Conservation (phyloP, 2,113 vertebrate genomes). For the Cyanistes caeruleus region DNA sequence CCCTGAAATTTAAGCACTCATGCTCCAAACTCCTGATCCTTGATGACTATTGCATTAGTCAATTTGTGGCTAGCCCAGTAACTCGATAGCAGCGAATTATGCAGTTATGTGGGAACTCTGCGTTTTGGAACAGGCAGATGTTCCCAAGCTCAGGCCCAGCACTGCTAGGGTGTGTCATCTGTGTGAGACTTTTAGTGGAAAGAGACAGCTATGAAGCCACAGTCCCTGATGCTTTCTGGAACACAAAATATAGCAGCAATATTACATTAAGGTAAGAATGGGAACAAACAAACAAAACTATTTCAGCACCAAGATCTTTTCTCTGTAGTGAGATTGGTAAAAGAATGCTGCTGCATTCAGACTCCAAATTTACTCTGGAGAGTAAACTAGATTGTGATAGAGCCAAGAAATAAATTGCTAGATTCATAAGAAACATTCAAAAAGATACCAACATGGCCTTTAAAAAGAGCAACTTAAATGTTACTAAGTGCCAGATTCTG, state of each 20-base stretch:
- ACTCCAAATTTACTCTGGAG: background rate
- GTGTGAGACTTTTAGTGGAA: background rate
- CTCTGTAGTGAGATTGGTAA: background rate
- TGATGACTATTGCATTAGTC: slow-evolving; percentile 45
- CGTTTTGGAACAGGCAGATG: slow-evolving; percentile 68
- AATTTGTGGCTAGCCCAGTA: slow-evolving; percentile 66
- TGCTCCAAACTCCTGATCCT: slow-evolving; percentile 2
- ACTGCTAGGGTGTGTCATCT: slow-evolving; percentile 60
- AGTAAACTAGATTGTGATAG: background rate
- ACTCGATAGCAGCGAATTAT: slow-evolving; percentile 60
- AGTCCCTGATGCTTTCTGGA: background rate
- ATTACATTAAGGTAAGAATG: background rate
- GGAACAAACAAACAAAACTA: background rate
- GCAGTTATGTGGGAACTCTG: slow-evolving; percentile 74
- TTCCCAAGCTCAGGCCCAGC: slow-evolving; percentile 70
- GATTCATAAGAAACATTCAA: background rate
- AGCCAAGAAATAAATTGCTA: background rate
- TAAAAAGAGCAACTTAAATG: background rate
- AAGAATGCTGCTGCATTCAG: background rate
- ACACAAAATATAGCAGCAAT: slow-evolving; percentile 26
- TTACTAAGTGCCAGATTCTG: background rate
- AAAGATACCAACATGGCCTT: background rate
- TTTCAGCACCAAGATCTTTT: background rate
- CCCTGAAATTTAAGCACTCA: slow-evolving; percentile 38
- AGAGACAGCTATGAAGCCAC: slow-evolving; percentile 23